phyloP scores from a whole-genome alignment of 2,113 vertebrate species.

The Alaudala cheleensis region DNA sequence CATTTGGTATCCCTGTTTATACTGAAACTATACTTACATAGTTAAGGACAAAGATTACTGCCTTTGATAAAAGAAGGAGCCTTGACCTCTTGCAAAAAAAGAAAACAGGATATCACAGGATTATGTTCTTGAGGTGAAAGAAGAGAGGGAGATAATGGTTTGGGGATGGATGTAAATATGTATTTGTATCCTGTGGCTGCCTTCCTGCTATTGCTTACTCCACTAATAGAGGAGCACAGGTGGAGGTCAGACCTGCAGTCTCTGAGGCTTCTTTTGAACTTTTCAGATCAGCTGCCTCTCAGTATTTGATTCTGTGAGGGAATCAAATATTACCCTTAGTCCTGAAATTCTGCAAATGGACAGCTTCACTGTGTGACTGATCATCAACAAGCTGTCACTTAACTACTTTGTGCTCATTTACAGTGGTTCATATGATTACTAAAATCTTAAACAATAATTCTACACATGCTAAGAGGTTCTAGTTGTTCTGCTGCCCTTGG shows the following conservation, averaged over 20 bases:
- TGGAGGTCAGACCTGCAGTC: neutral
- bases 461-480: neutral
- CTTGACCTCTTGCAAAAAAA: neutral
- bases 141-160: neutral
- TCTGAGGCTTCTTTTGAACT: neutral
- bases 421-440: neutral
- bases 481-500: neutral
- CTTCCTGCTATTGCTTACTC: neutral
- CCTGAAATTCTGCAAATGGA: neutral
- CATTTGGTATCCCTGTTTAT: neutral
- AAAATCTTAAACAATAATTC: neutral
- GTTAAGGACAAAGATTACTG: neutral
- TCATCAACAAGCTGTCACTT: neutral
- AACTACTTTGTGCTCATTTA: neutral
- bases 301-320: no score
- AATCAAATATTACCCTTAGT: neutral
- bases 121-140: neutral
- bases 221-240: neutral
- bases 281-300: neutral
- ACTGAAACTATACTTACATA: neutral
- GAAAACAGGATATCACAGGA: neutral
- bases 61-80: neutral
- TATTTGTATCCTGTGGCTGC: neutral
- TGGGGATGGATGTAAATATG: neutral
- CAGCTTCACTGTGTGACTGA: neutral